phyloP scores from a whole-genome alignment of 2,797 vertebrate genomes.

The Uromys caudimaculatus region DNA sequence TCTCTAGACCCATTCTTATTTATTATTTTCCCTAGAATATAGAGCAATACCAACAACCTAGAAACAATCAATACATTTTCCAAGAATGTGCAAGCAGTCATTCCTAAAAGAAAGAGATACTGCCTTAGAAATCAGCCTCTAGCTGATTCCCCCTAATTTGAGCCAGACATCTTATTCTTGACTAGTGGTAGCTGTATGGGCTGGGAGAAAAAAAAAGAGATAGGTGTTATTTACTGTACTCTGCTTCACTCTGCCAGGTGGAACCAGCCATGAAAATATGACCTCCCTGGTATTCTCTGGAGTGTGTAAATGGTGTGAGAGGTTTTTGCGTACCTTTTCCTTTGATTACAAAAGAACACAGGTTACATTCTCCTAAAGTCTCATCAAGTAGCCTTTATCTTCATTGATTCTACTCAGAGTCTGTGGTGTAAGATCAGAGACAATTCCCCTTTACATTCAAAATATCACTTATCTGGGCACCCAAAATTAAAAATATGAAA shows the following conservation, averaged over 20 bases:
- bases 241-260: background rate
- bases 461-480: background rate
- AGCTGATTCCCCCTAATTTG: background rate
- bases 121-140: background rate
- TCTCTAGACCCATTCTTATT: background rate
- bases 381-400: background rate
- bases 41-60: background rate
- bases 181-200: background rate
- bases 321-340: background rate
- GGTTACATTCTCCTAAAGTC: background rate
- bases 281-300: background rate
- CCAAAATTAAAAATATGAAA: background rate
- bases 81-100: conserved; percentile 3
- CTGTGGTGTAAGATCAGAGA: background rate
- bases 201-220: background rate
- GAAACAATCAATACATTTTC: conserved; percentile 46
- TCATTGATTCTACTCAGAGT: background rate
- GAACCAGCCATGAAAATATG: background rate
- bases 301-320: background rate
- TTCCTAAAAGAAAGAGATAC: background rate
- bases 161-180: background rate
- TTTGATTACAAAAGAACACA: background rate
- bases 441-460: background rate
- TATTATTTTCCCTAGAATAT: background rate
- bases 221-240: background rate